Conservation (phyloP, 2,797 vertebrate species). For the Cuniculus paca region DNA sequence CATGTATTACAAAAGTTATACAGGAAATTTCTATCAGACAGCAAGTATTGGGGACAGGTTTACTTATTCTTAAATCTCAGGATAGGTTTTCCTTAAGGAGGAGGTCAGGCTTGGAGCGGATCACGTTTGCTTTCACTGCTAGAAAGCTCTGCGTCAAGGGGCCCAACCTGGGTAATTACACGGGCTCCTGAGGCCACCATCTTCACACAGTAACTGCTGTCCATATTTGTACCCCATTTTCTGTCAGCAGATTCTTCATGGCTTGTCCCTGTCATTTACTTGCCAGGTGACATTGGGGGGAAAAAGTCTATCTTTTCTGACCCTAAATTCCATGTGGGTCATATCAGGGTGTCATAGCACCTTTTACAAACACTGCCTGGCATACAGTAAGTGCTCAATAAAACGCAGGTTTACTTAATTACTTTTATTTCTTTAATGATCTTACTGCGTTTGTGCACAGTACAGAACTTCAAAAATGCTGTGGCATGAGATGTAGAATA, state of each 20-base stretch:
- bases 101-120: background rate
- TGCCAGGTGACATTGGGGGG: background rate
- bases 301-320: background rate
- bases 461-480: background rate
- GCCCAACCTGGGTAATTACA: background rate
- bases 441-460: background rate
- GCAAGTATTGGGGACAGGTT: background rate
- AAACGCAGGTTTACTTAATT: background rate
- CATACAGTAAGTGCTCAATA: background rate
- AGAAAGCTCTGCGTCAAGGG: slow-evolving; percentile 11
- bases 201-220: too few species aligned
- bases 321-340: background rate
- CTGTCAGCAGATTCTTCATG: background rate
- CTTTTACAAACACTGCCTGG: background rate
- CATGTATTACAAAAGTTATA: background rate
- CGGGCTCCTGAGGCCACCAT: background rate
- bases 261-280: background rate
- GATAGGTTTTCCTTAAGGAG: background rate
- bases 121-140: background rate
- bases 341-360: background rate
- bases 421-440: slow-evolving; percentile 9
- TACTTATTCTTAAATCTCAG: background rate
- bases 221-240: background rate
- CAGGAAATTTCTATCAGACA: background rate
- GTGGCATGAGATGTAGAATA: slow-evolving; percentile 13